Evolutionary conservation across 2,888 invertebrate species (phyloP), one percentile per base, ranked within the genome.

Genomic region (Cheilosia impressa): DNA sequence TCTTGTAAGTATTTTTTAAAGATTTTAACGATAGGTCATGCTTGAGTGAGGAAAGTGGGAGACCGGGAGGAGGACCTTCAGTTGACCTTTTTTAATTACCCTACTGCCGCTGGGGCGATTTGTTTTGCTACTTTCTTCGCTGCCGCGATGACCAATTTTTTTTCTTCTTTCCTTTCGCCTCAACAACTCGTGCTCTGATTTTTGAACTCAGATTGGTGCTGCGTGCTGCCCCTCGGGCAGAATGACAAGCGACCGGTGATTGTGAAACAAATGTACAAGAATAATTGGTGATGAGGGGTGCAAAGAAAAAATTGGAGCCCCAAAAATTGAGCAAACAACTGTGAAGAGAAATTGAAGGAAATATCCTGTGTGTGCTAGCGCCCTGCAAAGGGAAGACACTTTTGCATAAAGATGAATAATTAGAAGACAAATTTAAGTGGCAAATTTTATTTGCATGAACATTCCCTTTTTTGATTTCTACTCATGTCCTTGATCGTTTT

Each of bases 351-450:
- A 43, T 47, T 7, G 31, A n/a, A 9, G 45, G 19, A 15, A 34
- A 73, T 53, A 52, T 55, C 34, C 55, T 55, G 31, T 38, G 66
- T 55, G 50, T 31, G 58, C 6, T 1, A 19, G 58, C 38, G 22
- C 13, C 17, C 52, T 45, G 15, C 62, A 72, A 68, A 71, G 68
- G 62, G 68, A 71, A 60, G 55, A 43, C 73, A 43, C 71, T 63
- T 17, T 19, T 65, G 43, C 24, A 66, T 41, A 80, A 85, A 85
- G 66, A 85, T 81, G 81, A 81, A 85, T 85, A 85, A 85, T 81
- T 81, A 85, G 85, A 76, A 85, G 81, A 85, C 85, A 66, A 85
- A 81, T 85, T 85, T 85, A 81, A 85, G 81, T 81, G 77, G 85
- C 81, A 85, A 85, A 85, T 85, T 81, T 85, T 81, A 85, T 85